These are phyloP conservation scores for Nomada ferruginata DNA, from an alignment of 2,888 invertebrate genomes.

Conservation along the genomic window DNA sequence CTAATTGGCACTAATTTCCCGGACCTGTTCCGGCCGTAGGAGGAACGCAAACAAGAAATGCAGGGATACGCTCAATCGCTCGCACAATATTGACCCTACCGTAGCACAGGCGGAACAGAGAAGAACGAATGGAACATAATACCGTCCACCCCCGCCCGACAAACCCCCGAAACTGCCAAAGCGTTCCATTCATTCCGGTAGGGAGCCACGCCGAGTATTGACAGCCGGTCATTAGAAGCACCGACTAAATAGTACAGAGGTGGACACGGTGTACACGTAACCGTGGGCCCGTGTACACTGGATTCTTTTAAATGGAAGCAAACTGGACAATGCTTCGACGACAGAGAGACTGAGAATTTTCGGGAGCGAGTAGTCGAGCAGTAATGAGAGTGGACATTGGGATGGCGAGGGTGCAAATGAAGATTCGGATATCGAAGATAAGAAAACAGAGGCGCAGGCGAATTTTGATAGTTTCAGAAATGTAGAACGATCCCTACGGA, in stretches of 20 bases:
- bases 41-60: slow-evolving; percentile 81
- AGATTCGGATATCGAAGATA: no score
- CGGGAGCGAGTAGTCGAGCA: neutral
- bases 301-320: slow-evolving; percentile 19
- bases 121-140: slow-evolving; percentile 80
- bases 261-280: neutral
- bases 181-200: slow-evolving; percentile 73
- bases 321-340: neutral
- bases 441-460: no score
- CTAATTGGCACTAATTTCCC: slow-evolving; percentile 82
- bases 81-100: slow-evolving; percentile 82
- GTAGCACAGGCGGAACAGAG: slow-evolving; percentile 38
- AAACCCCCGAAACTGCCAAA: slow-evolving; percentile 67
- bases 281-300: neutral
- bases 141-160: slow-evolving; percentile 74
- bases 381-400: neutral
- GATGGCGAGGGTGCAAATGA: no score
- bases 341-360: neutral
- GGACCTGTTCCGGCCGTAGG: slow-evolving; percentile 73
- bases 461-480: no score
- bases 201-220: slow-evolving; percentile 73
- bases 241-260: slow-evolving; percentile 48
- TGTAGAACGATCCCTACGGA: no score
- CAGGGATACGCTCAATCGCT: slow-evolving; percentile 79
- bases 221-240: slow-evolving; percentile 82